Percentiles rank a stretch among this genome's conserved stretches.
These are phyloP conservation scores for Ptilonorhynchus violaceus DNA, from an alignment of 2,113 vertebrate species.

Conservation along the genomic window DNA sequence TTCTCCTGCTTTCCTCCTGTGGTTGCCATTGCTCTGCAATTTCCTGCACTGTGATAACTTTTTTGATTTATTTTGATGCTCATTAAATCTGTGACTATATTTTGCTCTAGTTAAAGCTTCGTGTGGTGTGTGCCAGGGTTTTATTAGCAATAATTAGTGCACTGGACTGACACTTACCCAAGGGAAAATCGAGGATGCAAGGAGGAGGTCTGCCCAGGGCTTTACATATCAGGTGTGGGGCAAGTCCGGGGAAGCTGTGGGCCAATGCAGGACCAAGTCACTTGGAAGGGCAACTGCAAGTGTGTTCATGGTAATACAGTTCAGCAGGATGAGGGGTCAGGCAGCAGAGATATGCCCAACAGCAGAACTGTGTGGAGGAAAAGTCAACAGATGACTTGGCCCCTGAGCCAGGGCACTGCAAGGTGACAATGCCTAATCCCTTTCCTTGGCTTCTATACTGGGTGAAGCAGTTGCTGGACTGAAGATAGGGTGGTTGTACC, in stretches of 20 bases:
- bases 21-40: background rate
- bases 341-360: background rate
- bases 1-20: background rate
- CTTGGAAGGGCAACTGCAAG: background rate
- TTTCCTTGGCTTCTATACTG: background rate
- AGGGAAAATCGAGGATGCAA: background rate
- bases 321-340: background rate
- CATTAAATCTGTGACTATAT: background rate
- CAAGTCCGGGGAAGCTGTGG: background rate
- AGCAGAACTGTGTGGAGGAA: background rate
- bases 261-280: background rate
- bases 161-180: background rate
- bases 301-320: background rate
- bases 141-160: background rate
- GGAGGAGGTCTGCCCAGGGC: background rate
- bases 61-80: background rate
- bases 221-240: background rate
- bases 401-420: background rate
- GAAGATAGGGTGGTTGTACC: background rate
- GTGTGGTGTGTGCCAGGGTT: background rate
- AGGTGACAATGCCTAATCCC: background rate
- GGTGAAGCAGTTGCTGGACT: background rate
- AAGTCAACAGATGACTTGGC: background rate
- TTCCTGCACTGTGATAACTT: background rate
- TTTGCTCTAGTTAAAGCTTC: background rate